Evolutionary conservation across 1,140 invertebrate genomes (phyloP).

Genomic region (Pachyrhynchus sulphureomaculatus): DNA sequence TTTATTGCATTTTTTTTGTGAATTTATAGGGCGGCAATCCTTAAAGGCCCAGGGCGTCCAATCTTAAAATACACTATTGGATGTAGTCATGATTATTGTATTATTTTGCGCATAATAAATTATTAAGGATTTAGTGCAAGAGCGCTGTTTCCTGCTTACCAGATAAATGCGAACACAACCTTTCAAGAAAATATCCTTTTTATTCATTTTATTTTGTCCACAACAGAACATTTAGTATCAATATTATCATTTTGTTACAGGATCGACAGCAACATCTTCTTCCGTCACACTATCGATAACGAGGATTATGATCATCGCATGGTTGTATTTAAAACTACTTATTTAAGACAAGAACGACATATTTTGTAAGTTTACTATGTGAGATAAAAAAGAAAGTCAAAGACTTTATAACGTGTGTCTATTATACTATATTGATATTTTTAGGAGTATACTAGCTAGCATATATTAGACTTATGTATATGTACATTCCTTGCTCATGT

Average conservation of each 20-base stretch:
- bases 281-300: background rate
- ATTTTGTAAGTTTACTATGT: background rate
- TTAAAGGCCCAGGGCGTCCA: too few relatives aligned
- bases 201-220: background rate
- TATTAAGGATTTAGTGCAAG: too few relatives aligned
- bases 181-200: too few relatives aligned
- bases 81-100: too few relatives aligned
- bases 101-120: too few relatives aligned
- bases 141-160: too few relatives aligned
- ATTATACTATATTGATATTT: slow-evolving; percentile 4
- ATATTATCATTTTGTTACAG: slow-evolving; percentile 5
- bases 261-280: slow-evolving; percentile 1
- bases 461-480: slow-evolving; percentile 8
- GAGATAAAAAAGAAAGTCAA: slow-evolving; percentile 19
- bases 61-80: too few relatives aligned
- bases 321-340: slow-evolving; percentile 14
- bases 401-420: slow-evolving; percentile 27
- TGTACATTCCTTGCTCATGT: slow-evolving; percentile 33
- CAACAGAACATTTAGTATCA: background rate
- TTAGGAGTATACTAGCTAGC: background rate
- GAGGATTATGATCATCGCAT: slow-evolving; percentile 12
- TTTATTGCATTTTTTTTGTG: too few relatives aligned
- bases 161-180: too few relatives aligned
- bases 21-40: too few relatives aligned
- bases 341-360: background rate